Base-by-base conservation (phyloP, 1,140 invertebrate species). In the Arion vulgaris region DNA sequence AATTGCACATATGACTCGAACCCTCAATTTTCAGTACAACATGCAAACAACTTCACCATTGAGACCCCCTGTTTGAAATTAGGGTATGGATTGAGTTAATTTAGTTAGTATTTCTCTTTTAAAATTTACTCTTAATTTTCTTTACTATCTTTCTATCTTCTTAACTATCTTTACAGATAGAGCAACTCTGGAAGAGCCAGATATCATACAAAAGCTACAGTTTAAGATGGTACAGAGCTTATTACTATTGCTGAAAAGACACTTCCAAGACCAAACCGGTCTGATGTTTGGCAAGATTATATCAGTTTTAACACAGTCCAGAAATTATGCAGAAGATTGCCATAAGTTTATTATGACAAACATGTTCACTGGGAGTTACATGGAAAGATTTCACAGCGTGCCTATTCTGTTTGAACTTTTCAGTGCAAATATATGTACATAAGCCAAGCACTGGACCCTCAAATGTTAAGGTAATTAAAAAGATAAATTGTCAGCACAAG, bases 201-300 rank as follows among this genome's bases (percentile, higher is more conserved):
- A 66, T 28, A 26, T 13, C 34, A 68, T 78, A 36, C 53, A 78
- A n/a, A 13, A 53, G 34, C 38, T 78, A 13, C 76, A 78, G 26
- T 45, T n/a, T 17, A 78, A 68, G 76, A 26, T 78, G 15, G 57
- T 78, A 19, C 76, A 78, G 39, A 4, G 51, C 32, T 41, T 78
- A 9, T 39, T 78, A 34, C 32, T 78, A 57, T 19, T 78, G 34
- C 38, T 78, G 57, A 23, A 28, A n/a, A 57, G 34, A 26, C 51
- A 62, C 15, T 66, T 26, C 32, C 19, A 53, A 23, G 76, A 66
- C 28, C 17, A 66, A 2, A 38, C 13, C 39, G 38, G 51, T 26
- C 4, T 57, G 15, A 32, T 78, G 51, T 78, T 78, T 38, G 51
- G 49, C 57, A 57, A 45, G 57, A 78, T 78, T 49, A 68, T 78